Evolutionary conservation across 1,140 invertebrate species (phyloP).

Genomic region (Drosophila navojoa): DNA sequence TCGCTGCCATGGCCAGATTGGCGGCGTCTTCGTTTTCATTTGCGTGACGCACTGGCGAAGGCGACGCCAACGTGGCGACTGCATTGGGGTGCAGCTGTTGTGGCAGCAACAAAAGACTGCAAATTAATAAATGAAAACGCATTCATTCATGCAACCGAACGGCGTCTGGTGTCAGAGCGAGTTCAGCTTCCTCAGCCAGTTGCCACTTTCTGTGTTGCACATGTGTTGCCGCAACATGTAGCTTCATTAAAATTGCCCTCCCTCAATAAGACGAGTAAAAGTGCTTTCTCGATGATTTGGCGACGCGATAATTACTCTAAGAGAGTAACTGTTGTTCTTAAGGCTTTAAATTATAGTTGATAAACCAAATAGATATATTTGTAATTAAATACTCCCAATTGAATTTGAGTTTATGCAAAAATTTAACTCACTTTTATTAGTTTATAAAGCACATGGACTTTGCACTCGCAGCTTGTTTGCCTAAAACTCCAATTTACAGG

Average conservation of each 20-base stretch:
- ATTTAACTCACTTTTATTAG: too few relatives aligned
- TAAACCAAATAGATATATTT: too few relatives aligned
- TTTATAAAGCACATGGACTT: too few relatives aligned
- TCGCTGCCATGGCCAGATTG: slow-evolving; percentile 25
- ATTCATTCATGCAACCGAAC: slow-evolving; percentile 72
- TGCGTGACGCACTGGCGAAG: slow-evolving; percentile 58
- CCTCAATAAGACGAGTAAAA: background rate
- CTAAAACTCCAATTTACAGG: background rate
- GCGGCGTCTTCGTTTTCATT: slow-evolving; percentile 66
- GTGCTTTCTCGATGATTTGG: background rate
- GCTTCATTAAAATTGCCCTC: slow-evolving; percentile 57
- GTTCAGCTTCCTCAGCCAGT: slow-evolving; percentile 27
- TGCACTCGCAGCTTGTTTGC: too few relatives aligned
- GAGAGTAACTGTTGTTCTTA: background rate
- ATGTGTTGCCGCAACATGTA: slow-evolving; percentile 71
- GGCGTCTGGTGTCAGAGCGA: slow-evolving; percentile 25
- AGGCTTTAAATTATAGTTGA: too few relatives aligned
- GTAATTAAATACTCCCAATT: background rate
- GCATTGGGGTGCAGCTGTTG: slow-evolving; percentile 31
- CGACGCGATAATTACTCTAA: background rate
- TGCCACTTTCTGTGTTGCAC: slow-evolving; percentile 39
- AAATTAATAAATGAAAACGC: slow-evolving; percentile 79
- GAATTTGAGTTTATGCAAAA: too few relatives aligned
- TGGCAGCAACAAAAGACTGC: slow-evolving; percentile 50
- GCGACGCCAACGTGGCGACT: slow-evolving; percentile 31